These are phyloP conservation scores for Panagrolaimus sp. DNA, from an alignment of 1,140 invertebrate species.

Conservation along the genomic window DNA sequence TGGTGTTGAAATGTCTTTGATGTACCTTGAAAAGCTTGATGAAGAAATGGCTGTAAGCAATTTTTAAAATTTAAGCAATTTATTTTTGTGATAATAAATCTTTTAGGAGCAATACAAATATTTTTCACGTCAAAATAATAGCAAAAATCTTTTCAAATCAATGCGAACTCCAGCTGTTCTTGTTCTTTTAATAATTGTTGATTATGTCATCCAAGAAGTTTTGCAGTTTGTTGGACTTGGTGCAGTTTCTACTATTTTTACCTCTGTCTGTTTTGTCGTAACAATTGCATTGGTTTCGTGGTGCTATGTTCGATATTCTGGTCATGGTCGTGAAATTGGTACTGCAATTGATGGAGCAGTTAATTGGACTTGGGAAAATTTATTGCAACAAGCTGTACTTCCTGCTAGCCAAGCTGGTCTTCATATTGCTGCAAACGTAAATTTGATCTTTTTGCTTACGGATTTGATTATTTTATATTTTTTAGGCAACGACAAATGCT, in stretches of 20 bases:
- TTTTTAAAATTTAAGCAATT: no score
- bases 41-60: slow-evolving; percentile 28
- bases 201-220: slow-evolving; percentile 58
- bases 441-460: no score
- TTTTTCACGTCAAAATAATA: slow-evolving; percentile 50
- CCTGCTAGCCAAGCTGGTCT: slow-evolving; percentile 1
- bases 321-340: slow-evolving; percentile 48
- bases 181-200: slow-evolving; percentile 47
- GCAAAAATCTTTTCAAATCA: slow-evolving; percentile 59
- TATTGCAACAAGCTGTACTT: slow-evolving; percentile 11
- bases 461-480: no score
- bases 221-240: slow-evolving; percentile 55
- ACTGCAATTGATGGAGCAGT: slow-evolving; percentile 35
- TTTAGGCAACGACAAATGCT: no score
- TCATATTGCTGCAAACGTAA: slow-evolving; percentile 5
- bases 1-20: slow-evolving; percentile 48
- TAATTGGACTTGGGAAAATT: slow-evolving; percentile 43
- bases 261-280: slow-evolving; percentile 45
- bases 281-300: slow-evolving; percentile 49
- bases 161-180: slow-evolving; percentile 59
- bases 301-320: slow-evolving; percentile 55
- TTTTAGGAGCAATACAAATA: slow-evolving; percentile 52
- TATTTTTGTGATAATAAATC: no score
- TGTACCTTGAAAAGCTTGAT: slow-evolving; percentile 57
- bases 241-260: slow-evolving; percentile 49